Evolutionary conservation across 2,113 vertebrate species (phyloP).

Genomic region (Euleptes europaea): DNA sequence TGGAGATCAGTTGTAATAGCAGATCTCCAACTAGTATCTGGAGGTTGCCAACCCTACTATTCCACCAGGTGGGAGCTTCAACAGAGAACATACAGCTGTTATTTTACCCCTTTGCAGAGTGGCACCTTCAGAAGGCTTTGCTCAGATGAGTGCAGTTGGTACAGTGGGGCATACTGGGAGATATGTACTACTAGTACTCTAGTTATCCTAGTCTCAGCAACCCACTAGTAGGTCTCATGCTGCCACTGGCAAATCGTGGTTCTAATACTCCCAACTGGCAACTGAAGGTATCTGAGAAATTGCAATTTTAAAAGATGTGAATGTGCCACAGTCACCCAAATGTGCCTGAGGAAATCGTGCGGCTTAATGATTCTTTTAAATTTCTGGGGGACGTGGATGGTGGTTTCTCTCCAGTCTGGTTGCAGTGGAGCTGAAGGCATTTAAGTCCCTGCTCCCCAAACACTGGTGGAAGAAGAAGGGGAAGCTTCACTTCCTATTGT

Average conservation of each 20-base stretch:
- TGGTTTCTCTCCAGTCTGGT: constrained; percentile 16
- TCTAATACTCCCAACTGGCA: neutral
- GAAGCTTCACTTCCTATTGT: constrained; percentile 61
- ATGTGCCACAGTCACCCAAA: neutral
- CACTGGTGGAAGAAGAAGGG: constrained; percentile 55
- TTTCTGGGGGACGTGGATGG: neutral
- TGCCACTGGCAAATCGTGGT: neutral
- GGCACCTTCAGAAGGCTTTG: too few relatives aligned
- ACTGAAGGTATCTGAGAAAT: neutral
- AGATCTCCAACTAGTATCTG: too few relatives aligned
- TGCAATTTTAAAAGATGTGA: neutral
- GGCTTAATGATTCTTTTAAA: neutral
- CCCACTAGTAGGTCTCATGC: neutral
- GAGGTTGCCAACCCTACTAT: too few relatives aligned
- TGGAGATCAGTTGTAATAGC: too few relatives aligned
- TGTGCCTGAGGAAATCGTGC: neutral
- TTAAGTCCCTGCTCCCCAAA: constrained; percentile 55
- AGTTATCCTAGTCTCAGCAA: neutral
- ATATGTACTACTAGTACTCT: neutral
- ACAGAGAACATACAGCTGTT: too few relatives aligned
- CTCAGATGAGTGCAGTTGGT: too few relatives aligned
- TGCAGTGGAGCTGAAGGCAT: constrained; percentile 41
- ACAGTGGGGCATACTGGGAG: too few relatives aligned
- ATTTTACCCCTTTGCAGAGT: too few relatives aligned
- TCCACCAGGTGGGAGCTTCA: too few relatives aligned